These are phyloP conservation scores for Meliscaeva auricollis DNA, from an alignment of 2,888 invertebrate genomes.

Conservation along the genomic window DNA sequence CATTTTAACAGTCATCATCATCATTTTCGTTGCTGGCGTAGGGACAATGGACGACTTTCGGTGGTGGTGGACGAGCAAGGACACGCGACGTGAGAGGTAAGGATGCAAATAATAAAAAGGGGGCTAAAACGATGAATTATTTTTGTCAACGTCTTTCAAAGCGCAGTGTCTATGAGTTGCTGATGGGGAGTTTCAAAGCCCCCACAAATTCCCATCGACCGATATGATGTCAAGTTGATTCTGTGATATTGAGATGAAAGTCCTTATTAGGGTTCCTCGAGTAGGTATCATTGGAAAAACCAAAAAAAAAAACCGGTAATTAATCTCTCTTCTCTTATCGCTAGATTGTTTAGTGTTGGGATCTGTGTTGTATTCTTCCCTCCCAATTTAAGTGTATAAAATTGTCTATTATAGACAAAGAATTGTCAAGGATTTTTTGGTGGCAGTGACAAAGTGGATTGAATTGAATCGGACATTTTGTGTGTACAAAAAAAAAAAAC, in stretches of 20 bases:
- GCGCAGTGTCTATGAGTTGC: conserved; percentile 4
- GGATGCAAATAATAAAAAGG: conserved; percentile 9
- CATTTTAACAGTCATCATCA: conserved; percentile 25
- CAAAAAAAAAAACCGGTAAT: conserved; percentile 63
- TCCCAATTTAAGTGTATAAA: not conserved
- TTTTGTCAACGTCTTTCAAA: conserved; percentile 17
- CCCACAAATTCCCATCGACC: conserved; percentile 45
- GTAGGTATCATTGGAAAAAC: conserved; percentile 26
- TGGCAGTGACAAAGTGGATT: conserved; percentile 47
- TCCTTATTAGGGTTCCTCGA: conserved; percentile 62
- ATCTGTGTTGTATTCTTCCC: conserved; percentile 28
- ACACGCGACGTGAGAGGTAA: not conserved
- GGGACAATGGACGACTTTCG: conserved; percentile 27
- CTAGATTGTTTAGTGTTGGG: conserved; percentile 23
- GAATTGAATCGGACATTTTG: not conserved
- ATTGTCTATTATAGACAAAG: conserved; percentile 21
- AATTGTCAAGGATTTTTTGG: conserved; percentile 24
- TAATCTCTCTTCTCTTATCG: conserved; percentile 57
- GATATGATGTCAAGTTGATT: conserved; percentile 71
- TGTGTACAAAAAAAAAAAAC: conserved; percentile 22
- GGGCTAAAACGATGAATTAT: conserved; percentile 49
- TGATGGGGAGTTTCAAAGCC: conserved; percentile 11
- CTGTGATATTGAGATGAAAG: conserved; percentile 70
- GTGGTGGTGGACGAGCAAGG: conserved; percentile 20
- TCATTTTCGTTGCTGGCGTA: conserved; percentile 13